These are phyloP conservation scores for Chironomus tentans DNA, from an alignment of 2,888 invertebrate genomes.

Conservation along the genomic window DNA sequence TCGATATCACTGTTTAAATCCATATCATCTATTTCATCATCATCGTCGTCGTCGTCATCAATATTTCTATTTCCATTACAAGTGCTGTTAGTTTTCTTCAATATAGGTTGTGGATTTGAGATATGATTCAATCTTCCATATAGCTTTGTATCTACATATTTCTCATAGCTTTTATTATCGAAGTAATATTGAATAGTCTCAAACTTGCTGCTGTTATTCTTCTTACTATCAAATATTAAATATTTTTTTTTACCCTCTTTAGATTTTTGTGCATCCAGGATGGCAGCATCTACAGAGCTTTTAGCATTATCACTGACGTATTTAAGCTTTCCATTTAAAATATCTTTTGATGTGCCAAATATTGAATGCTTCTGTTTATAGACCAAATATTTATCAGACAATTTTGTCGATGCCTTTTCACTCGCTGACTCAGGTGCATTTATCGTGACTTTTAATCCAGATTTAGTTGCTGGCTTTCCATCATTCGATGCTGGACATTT, in stretches of 20 bases:
- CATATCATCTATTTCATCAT: constrained; percentile 25
- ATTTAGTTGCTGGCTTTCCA: background rate
- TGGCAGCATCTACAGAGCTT: background rate
- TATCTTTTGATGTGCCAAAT: constrained; percentile 8
- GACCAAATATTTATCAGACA: constrained; percentile 14
- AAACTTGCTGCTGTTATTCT: constrained; percentile 23
- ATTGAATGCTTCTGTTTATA: constrained; percentile 23
- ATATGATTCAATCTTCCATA: constrained; percentile 28
- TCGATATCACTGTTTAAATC: background rate
- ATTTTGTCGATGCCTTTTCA: background rate
- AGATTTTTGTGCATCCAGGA: background rate
- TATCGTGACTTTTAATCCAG: background rate
- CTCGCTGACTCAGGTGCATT: background rate
- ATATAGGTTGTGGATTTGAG: constrained; percentile 28
- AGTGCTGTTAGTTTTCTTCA: constrained; percentile 23
- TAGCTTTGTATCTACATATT: constrained; percentile 29
- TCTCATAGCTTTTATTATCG: constrained; percentile 29
- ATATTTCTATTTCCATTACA: background rate
- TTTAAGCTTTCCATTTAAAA: constrained; percentile 2
- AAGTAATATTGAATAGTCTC: constrained; percentile 30
- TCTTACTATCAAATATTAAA: constrained; percentile 26
- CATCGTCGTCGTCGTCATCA: constrained; percentile 1
- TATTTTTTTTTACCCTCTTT: constrained; percentile 15
- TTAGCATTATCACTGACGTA: constrained; percentile 14
- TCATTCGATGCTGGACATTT: background rate